Conservation (phyloP, 2,113 vertebrate species). For the Pantherophis guttatus region DNA sequence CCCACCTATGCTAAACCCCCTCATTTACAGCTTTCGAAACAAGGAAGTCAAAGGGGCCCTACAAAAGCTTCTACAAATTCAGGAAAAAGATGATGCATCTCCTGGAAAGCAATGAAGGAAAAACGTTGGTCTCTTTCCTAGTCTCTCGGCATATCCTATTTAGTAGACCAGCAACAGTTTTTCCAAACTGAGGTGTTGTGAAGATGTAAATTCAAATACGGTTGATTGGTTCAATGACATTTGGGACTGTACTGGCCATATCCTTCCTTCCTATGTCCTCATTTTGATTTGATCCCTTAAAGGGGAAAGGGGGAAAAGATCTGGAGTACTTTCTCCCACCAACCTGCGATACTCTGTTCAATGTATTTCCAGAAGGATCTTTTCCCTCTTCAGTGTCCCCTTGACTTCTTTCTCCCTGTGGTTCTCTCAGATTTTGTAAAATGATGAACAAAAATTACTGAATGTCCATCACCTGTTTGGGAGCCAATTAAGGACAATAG, state of each 20-base stretch:
- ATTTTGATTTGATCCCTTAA: background rate
- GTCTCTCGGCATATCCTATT: background rate
- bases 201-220: background rate
- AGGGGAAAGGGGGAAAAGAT: background rate
- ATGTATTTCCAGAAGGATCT: background rate
- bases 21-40: constrained; percentile 51
- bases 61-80: accelerated
- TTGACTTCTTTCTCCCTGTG: background rate
- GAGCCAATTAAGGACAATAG: background rate
- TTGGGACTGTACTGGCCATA: background rate
- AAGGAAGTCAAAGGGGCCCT: constrained; percentile 28
- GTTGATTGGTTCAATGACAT: background rate
- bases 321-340: background rate
- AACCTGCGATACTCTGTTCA: accelerated
- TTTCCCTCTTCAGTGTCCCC: background rate
- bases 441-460: background rate
- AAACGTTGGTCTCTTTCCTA: background rate
- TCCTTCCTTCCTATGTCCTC: background rate
- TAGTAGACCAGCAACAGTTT: too few species aligned
- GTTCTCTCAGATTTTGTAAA: background rate
- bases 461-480: background rate
- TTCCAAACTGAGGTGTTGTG: background rate
- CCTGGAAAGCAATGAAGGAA: background rate
- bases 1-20: constrained; percentile 44
- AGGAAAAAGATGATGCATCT: background rate